phyloP scores from a whole-genome alignment of 2,113 vertebrate species.

The Hucho hucho region DNA sequence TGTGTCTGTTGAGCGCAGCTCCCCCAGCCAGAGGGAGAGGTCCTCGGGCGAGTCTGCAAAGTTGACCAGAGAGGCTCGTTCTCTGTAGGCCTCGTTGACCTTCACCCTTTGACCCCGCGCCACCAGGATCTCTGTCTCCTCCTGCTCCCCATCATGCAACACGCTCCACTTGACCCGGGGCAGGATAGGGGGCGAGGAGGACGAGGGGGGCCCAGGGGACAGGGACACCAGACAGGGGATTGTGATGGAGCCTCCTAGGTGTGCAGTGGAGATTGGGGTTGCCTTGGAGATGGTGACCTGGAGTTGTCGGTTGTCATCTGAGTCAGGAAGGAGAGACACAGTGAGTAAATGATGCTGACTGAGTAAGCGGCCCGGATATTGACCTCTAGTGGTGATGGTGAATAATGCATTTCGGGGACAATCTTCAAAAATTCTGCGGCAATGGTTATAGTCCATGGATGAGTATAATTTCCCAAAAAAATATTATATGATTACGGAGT shows the following conservation, averaged over 20 bases:
- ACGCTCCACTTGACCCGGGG: conserved; percentile 92
- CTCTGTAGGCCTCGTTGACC: conserved; percentile 82
- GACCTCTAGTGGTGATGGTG: too few species aligned
- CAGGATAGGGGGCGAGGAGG: conserved; percentile 46
- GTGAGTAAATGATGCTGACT: neutral
- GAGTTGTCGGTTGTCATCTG: conserved; percentile 74
- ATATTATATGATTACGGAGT: too few species aligned
- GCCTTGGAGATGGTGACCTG: conserved; percentile 77
- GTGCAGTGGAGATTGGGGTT: conserved; percentile 58
- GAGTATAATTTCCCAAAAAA: too few species aligned
- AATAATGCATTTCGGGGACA: too few species aligned
- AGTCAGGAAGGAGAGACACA: conserved; percentile 1
- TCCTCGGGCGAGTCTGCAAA: conserved; percentile 79
- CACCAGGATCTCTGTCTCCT: conserved; percentile 88
- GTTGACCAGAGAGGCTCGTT: conserved; percentile 80
- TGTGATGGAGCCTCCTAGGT: conserved; percentile 81
- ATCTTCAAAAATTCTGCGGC: too few species aligned
- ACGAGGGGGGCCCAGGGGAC: conserved; percentile 11
- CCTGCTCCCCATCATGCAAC: conserved; percentile 79
- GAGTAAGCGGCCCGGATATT: too few species aligned
- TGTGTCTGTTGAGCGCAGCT: conserved; percentile 84
- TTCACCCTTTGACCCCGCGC: conserved; percentile 85
- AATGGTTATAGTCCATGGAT: too few species aligned
- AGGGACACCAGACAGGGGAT: conserved; percentile 84
- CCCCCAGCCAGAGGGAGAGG: conserved; percentile 79